These are phyloP conservation scores for Eurois occulta DNA, from an alignment of 2,888 invertebrate genomes.

Conservation along the genomic window DNA sequence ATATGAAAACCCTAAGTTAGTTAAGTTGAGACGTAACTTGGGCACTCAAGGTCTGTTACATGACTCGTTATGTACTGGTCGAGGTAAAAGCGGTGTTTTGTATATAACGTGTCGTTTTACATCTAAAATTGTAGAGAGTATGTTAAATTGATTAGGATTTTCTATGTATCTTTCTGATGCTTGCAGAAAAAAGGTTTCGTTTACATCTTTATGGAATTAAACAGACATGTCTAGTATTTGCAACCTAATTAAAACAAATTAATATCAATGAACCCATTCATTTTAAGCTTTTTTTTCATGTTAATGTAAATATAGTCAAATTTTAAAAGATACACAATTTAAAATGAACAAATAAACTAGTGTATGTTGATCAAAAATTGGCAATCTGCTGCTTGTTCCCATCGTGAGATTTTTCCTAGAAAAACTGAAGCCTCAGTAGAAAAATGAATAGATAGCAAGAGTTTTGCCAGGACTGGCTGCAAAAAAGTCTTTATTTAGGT, in stretches of 20 bases:
- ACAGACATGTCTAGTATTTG: too few relatives aligned
- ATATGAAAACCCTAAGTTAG: conserved; percentile 7
- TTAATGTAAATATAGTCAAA: too few relatives aligned
- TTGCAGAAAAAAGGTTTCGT: too few relatives aligned
- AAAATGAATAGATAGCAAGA: too few relatives aligned
- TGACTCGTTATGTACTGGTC: conserved; percentile 33
- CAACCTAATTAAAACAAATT: too few relatives aligned
- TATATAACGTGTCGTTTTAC: conserved; percentile 20
- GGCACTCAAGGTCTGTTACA: conserved; percentile 60
- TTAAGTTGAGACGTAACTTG: conserved; percentile 53
- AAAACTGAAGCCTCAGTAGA: background rate
- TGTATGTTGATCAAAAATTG: background rate
- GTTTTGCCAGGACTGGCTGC: background rate
- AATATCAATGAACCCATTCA: too few relatives aligned
- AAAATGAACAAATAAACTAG: background rate
- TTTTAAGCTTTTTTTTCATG: too few relatives aligned
- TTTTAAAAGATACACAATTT: too few relatives aligned
- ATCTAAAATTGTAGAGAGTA: background rate
- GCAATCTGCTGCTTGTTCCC: background rate
- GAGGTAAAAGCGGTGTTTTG: conserved; percentile 41
- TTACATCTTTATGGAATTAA: too few relatives aligned
- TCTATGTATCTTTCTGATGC: too few relatives aligned
- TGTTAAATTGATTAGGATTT: background rate
- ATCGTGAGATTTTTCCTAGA: background rate
- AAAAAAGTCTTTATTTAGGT: too few relatives aligned